Percentiles rank a stretch among this genome's conserved stretches.
Evolutionary conservation across 2,797 vertebrate genomes (phyloP).

Genomic region (Gambelia wislizenii): DNA sequence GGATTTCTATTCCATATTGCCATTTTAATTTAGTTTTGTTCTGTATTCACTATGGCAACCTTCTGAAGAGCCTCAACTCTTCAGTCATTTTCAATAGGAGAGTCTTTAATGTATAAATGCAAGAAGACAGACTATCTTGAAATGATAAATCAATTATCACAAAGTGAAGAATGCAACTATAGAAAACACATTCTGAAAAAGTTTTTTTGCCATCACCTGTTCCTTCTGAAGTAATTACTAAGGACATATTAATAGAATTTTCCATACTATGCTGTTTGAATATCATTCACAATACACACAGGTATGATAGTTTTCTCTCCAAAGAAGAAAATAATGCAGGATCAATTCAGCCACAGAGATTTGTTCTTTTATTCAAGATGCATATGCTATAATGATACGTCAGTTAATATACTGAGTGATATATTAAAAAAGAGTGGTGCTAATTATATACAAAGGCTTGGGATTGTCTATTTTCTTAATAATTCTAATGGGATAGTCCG

Average conservation of each 20-base stretch:
- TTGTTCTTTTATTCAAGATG: background rate
- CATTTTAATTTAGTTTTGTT: too few species aligned
- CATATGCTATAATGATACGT: background rate
- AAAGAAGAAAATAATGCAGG: slow-evolving; percentile 19
- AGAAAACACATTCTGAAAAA: slow-evolving; percentile 4
- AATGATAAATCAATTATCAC: slow-evolving; percentile 15
- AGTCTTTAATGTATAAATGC: background rate
- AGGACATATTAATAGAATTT: slow-evolving; percentile 47
- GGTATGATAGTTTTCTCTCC: slow-evolving; percentile 37
- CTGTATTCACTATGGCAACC: background rate
- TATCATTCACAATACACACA: background rate
- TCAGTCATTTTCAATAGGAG: background rate
- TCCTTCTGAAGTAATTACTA: slow-evolving; percentile 36
- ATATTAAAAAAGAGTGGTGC: background rate
- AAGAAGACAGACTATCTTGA: slow-evolving; percentile 44
- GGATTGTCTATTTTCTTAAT: background rate
- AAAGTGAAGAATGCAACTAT: background rate
- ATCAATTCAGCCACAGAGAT: background rate
- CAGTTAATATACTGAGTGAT: background rate
- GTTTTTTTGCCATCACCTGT: slow-evolving; percentile 20
- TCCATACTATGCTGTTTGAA: background rate
- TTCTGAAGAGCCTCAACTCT: background rate
- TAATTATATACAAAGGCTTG: background rate
- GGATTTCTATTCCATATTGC: too few species aligned
- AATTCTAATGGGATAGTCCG: background rate